Base-by-base conservation (phyloP, 2,797 vertebrate genomes). In the Avahi laniger region DNA sequence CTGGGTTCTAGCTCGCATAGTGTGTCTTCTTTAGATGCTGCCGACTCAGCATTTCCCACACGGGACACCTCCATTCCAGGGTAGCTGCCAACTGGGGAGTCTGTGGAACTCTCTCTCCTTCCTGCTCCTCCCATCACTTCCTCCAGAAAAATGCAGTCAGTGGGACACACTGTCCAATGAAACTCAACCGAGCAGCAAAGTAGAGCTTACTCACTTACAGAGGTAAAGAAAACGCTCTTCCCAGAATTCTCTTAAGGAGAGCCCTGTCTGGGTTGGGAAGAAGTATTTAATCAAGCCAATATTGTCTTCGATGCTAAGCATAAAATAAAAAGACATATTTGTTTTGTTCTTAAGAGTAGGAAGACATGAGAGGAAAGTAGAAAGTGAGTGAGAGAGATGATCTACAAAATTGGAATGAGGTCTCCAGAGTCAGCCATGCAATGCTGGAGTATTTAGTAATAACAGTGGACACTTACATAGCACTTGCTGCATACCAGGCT, bases 201-300 rank as follows among this genome's bases (percentile, higher is more conserved):
- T 20, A 52, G 38, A 43, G 13, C 54, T 13, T 35, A 57, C 2
- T 59, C 63, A 65, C 10, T 33, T 48, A 38, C 0, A 0, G 28
- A 73, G 28, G 17, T 61, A 38, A 46, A 85, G 35, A 67, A 75
- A 92, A n/a, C 46, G 65, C 18, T 84, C 57, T 79, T 41, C 38
- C 46, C 24, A 46, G 33, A 89, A 59, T 89, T 59, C 48, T 85
- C 65, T 61, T 73, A 85, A 80, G 46, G 15, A 82, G 30, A 61
- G 50, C 26, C 20, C 80, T 28, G 7, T 33, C 79, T 75, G 79
- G 43, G 50, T 41, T 54, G 69, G 84, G 24, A 92, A 48, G 46
- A 73, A 30, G 33, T 41, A n/a, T 30, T 89, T 26, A n/a, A 38
- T 63, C 43, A 91, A 67, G 65, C 15, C n/a, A 46, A 57, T 41